A percentile compares a stretch with the other conserved stretches of the same genome.
These are phyloP conservation scores for Melopsittacus undulatus DNA, from an alignment of 2,797 vertebrate genomes.

Conservation along the genomic window DNA sequence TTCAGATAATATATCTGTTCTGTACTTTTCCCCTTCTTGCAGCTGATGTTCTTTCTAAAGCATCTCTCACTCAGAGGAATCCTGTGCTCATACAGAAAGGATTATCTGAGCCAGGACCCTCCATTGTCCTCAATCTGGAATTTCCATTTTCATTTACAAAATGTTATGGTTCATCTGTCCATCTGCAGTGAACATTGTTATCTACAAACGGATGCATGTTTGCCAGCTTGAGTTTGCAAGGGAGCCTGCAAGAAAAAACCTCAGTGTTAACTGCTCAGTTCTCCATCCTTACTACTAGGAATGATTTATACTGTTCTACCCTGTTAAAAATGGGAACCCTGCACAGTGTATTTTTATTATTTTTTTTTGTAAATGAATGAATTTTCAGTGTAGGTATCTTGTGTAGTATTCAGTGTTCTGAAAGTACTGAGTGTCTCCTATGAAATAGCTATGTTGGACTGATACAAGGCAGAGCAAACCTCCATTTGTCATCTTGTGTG, in stretches of 20 bases:
- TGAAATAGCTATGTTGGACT: background rate
- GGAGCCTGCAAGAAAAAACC: background rate
- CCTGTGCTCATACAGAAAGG: background rate
- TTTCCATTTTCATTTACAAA: slow-evolving; percentile 53
- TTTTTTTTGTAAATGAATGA: background rate
- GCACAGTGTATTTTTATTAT: background rate
- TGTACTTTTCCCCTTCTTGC: background rate
- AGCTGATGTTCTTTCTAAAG: background rate
- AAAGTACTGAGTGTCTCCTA: background rate
- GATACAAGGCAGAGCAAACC: background rate
- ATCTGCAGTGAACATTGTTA: background rate
- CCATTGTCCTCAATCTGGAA: slow-evolving; percentile 37
- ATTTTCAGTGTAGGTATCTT: background rate
- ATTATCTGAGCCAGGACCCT: slow-evolving; percentile 45
- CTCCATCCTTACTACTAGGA: background rate
- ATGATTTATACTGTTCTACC: fast-evolving
- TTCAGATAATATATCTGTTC: background rate
- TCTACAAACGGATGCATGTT: background rate
- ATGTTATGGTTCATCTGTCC: slow-evolving; percentile 19
- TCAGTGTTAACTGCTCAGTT: fast-evolving
- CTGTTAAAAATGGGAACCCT: background rate
- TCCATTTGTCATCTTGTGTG: background rate
- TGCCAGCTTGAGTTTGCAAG: background rate
- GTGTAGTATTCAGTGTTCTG: background rate
- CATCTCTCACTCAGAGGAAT: background rate